Evolutionary conservation across 2,797 vertebrate genomes (phyloP).

Genomic region (Adelosebastes latens): DNA sequence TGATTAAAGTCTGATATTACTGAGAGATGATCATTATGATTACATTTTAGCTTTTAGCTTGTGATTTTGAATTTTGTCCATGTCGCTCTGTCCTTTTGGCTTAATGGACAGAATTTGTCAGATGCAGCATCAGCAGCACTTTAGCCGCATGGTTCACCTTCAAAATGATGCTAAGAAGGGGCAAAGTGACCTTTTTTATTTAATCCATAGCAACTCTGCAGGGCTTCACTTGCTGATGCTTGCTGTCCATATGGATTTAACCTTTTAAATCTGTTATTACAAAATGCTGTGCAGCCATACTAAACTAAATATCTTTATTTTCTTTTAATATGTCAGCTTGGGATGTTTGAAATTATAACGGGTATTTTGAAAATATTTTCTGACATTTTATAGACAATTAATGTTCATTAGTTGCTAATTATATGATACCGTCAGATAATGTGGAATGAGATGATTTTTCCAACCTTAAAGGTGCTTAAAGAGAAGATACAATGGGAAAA

Average conservation of each 20-base stretch:
- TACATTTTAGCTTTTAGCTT: background rate
- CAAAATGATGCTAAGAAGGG: background rate
- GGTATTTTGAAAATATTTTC: background rate
- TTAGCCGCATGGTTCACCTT: background rate
- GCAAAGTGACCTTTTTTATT: background rate
- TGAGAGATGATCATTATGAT: background rate
- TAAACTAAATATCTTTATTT: background rate
- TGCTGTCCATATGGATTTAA: constrained; percentile 2
- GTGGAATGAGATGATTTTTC: background rate
- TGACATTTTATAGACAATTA: background rate
- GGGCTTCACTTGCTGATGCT: background rate
- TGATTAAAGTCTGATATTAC: background rate
- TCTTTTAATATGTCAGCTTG: background rate
- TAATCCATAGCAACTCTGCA: background rate
- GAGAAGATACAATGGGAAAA: background rate
- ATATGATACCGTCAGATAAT: background rate
- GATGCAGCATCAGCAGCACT: background rate
- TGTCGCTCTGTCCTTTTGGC: background rate
- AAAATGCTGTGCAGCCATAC: background rate
- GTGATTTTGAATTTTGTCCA: background rate
- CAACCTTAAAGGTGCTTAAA: background rate
- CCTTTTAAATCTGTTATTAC: constrained; percentile 12
- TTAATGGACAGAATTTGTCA: background rate
- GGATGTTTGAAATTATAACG: background rate
- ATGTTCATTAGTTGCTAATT: background rate